phyloP scores from a whole-genome alignment of 2,113 vertebrate species.

The Pan troglodytes region DNA sequence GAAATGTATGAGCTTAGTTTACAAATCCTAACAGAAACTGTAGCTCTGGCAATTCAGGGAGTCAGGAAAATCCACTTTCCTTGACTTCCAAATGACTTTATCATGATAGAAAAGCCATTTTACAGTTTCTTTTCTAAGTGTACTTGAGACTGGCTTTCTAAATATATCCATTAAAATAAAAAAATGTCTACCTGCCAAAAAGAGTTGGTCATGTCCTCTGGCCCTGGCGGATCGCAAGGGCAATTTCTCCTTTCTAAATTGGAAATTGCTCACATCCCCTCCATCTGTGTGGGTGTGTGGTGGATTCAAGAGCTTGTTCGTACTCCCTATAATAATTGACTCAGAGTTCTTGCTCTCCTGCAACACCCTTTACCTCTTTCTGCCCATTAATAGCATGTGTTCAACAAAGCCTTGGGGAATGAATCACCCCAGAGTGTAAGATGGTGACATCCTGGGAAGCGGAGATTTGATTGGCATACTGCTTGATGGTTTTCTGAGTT shows the following conservation, averaged over 20 bases:
- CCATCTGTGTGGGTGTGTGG: background rate
- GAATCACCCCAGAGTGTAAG: too few relatives aligned
- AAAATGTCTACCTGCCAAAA: background rate
- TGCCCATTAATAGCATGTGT: background rate
- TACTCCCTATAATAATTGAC: background rate
- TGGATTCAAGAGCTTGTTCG: background rate
- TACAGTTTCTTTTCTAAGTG: conserved; percentile 28
- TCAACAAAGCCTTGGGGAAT: background rate
- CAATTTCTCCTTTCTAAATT: conserved; percentile 13
- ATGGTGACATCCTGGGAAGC: background rate
- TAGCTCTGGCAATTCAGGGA: background rate
- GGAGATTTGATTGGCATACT: background rate
- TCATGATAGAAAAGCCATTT: background rate
- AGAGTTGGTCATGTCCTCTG: background rate
- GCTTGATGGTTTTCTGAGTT: background rate
- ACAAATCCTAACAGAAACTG: background rate
- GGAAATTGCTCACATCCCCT: background rate
- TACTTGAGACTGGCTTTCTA: conserved; percentile 46
- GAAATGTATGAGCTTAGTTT: background rate
- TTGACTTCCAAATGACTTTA: conserved; percentile 18
- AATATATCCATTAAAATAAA: background rate
- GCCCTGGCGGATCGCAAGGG: background rate
- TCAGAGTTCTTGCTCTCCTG: background rate
- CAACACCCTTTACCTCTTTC: background rate
- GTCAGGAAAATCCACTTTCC: background rate